A percentile compares a stretch with the other conserved stretches of the same genome.
Evolutionary conservation across 2,888 invertebrate genomes (phyloP).

Genomic region (Erebia aethiops): DNA sequence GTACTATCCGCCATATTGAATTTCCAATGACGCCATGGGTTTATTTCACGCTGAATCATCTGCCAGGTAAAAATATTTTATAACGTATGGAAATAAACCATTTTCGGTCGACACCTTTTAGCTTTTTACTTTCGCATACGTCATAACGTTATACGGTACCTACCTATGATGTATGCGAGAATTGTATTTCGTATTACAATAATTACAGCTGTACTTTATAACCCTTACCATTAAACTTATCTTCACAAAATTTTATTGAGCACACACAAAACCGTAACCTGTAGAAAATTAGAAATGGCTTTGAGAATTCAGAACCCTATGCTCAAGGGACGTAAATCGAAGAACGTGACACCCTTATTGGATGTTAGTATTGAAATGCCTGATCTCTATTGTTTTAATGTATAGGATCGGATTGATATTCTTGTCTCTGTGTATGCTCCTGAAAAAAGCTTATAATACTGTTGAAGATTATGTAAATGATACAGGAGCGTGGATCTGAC

Average conservation of each 20-base stretch:
- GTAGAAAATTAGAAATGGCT: too few relatives aligned
- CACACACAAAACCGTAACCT: too few relatives aligned
- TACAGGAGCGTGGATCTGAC: too few relatives aligned
- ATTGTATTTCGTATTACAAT: background rate
- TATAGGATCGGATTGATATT: slow-evolving; percentile 15
- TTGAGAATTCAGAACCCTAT: too few relatives aligned
- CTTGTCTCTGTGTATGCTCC: too few relatives aligned
- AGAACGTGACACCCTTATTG: background rate
- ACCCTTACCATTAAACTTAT: too few relatives aligned
- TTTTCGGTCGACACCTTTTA: background rate
- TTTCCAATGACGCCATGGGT: background rate
- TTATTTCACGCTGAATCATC: background rate
- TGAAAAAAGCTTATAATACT: too few relatives aligned
- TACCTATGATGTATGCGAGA: background rate
- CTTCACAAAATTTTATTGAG: too few relatives aligned
- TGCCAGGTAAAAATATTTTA: background rate
- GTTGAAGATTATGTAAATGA: too few relatives aligned
- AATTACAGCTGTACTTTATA: too few relatives aligned
- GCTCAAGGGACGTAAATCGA: background rate
- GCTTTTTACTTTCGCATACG: background rate
- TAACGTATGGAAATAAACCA: background rate
- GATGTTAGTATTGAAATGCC: slow-evolving; percentile 26
- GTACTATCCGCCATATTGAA: too few relatives aligned
- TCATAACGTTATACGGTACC: background rate
- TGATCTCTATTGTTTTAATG: slow-evolving; percentile 30